Percentiles rank a stretch among this genome's conserved stretches.
These are phyloP conservation scores for Gobionotothen gibberifrons DNA, from an alignment of 2,797 vertebrate species.

Conservation along the genomic window DNA sequence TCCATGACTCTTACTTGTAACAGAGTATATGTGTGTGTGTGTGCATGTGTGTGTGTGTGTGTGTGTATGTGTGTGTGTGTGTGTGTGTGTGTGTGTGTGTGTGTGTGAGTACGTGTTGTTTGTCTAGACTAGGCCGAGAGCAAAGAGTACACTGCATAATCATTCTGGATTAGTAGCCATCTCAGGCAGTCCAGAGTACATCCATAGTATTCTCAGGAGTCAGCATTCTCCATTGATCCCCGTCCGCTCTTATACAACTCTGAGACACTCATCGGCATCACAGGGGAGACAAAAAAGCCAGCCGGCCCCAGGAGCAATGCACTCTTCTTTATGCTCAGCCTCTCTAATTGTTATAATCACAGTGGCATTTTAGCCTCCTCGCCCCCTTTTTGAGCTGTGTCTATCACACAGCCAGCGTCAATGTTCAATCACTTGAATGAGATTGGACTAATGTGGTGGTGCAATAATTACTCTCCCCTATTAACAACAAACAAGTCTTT, in stretches of 20 bases:
- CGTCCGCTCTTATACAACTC: conserved; percentile 67
- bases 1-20: too few relatives aligned
- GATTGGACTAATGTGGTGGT: conserved; percentile 63
- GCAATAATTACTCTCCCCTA: conserved; percentile 70
- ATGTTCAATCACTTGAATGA: conserved; percentile 58
- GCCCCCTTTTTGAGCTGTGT: conserved; percentile 59
- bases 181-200: conserved; percentile 64
- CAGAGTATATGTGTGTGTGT: too few relatives aligned
- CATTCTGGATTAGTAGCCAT: conserved; percentile 74
- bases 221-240: conserved; percentile 79
- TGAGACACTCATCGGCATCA: conserved; percentile 75
- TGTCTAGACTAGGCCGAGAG: conserved; percentile 66
- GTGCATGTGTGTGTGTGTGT: not conserved
- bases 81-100: not conserved
- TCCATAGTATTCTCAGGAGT: conserved; percentile 70
- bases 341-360: conserved; percentile 77
- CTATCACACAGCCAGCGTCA: conserved; percentile 56
- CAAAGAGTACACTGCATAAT: conserved; percentile 70
- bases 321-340: conserved; percentile 62
- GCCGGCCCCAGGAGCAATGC: conserved; percentile 56
- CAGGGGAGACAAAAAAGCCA: conserved; percentile 54
- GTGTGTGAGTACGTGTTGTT: conserved; percentile 31
- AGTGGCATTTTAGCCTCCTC: conserved; percentile 72
- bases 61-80: conserved; percentile 2
- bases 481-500: conserved; percentile 80